Base-by-base conservation (phyloP, 37 sponge, comb jelly and placozoan genomes). In the Amphimedon queenslandica region DNA sequence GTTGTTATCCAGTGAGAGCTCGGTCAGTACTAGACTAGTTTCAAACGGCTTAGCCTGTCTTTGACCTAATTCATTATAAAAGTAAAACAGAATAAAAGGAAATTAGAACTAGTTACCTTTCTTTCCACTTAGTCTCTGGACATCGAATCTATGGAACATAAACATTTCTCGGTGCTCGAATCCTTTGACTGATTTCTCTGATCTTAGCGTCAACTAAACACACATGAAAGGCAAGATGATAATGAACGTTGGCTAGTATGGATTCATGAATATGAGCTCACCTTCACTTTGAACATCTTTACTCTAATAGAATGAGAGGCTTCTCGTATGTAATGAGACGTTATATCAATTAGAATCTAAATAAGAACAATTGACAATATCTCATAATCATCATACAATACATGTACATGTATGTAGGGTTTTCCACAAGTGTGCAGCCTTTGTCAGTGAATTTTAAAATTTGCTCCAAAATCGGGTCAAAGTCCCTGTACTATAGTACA, bases 41-140 rank as follows among this genome's bases (percentile, higher is more conserved):
- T 90, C 91, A 80, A 84, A 90, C 3, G 72, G 36, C 55, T 90
- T 90, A 16, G 78, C 74, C 23, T 85, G 78, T 0, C 89, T 61
- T 36, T 75, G 69, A 42, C 23, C 76, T 78, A 43, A 32, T 32
- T 43, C 58, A 64, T 30, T 61, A 64, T 24, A 1, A 53, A 72
- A 4, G 39, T n/a, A 28, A 10, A 67, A n/a, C 58, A 20, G 53
- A 13, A n/a, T n/a, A 47, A 47, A 13, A 47, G 53, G 53, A 47
- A 18, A 34, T 3, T 1, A 35, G 6, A 34, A 3, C 24, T 30
- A 2, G 4, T 42, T 34, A 78, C 79, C 36, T 37, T 88, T 88
- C 66, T 88, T 88, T n/a, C 85, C 85, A 4, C 75, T 57, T 27
- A 83, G 70, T 75, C 77, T 84, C 91, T 90, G 91, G 8, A 90